Conservation (phyloP, 2,888 invertebrate genomes). For the Nycteola revayana region DNA sequence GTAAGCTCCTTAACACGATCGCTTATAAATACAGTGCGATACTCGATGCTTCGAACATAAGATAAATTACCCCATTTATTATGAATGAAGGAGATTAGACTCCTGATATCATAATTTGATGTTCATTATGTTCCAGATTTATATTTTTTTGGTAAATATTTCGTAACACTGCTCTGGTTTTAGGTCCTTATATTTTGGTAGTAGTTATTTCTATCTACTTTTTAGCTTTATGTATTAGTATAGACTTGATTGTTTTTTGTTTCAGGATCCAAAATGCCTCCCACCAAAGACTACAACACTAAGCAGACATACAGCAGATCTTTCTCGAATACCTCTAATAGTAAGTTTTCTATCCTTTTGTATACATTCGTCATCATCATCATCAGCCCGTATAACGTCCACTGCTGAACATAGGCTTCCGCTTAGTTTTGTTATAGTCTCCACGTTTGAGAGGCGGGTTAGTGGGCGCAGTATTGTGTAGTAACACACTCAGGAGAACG, state of each 20-base stretch:
- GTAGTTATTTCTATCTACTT: too few species aligned
- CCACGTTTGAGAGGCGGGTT: too few species aligned
- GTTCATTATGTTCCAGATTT: conserved; percentile 14
- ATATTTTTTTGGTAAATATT: conserved; percentile 5
- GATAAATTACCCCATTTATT: conserved; percentile 50
- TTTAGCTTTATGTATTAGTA: too few species aligned
- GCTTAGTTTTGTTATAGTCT: too few species aligned
- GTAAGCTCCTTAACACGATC: conserved; percentile 26
- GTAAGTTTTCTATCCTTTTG: too few species aligned
- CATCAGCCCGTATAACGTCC: too few species aligned
- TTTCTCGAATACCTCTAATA: conserved; percentile 55
- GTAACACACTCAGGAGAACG: too few species aligned
- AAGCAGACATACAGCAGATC: conserved; percentile 49
- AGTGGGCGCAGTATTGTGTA: too few species aligned
- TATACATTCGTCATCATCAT: too few species aligned
- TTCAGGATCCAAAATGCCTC: conserved; percentile 62
- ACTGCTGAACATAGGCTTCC: too few species aligned
- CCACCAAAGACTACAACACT: conserved; percentile 50
- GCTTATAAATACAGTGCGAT: conserved; percentile 33
- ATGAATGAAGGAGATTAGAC: conserved; percentile 42
- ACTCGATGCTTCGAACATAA: conserved; percentile 28
- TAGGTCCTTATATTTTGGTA: too few species aligned
- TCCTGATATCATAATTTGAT: conserved; percentile 22
- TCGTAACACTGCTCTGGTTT: too few species aligned
- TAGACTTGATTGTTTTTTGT: conserved; percentile 37